These are phyloP conservation scores for Bruchidius siliquastri DNA, from an alignment of 2,888 invertebrate species.

Conservation along the genomic window DNA sequence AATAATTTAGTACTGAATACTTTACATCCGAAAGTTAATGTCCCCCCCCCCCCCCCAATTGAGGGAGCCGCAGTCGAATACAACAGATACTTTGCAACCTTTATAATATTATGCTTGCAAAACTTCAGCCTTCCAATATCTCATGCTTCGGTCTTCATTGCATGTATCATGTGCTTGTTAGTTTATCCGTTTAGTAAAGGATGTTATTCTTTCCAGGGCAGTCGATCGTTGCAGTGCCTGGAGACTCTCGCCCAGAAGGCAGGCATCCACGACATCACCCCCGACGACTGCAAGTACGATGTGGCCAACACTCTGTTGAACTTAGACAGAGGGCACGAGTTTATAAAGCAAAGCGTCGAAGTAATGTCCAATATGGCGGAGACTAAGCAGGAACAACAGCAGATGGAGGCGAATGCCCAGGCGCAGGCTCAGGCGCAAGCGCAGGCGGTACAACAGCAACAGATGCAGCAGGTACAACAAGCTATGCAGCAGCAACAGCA, in stretches of 20 bases:
- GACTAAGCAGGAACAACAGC: constrained; percentile 38
- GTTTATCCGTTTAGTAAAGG: too few species aligned
- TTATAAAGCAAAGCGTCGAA: constrained; percentile 30
- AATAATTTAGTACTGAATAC: too few species aligned
- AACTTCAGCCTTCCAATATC: too few species aligned
- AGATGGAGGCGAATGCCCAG: constrained; percentile 42
- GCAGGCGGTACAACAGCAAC: constrained; percentile 50
- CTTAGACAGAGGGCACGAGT: constrained; percentile 54
- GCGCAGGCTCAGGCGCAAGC: constrained; percentile 34
- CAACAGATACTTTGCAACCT: too few species aligned
- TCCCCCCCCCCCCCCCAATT: too few species aligned
- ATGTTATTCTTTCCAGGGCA: constrained; percentile 19
- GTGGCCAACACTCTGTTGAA: constrained; percentile 61
- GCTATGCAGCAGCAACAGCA: constrained; percentile 57
- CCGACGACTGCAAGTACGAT: constrained; percentile 68
- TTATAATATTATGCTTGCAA: too few species aligned
- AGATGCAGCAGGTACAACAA: constrained; percentile 49
- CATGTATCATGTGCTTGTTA: too few species aligned
- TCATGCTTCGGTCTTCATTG: too few species aligned
- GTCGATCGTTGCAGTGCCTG: constrained; percentile 60
- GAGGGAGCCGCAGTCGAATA: too few species aligned
- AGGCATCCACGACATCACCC: constrained; percentile 58
- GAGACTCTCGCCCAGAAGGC: constrained; percentile 71
- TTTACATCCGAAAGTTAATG: too few species aligned
- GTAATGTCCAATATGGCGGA: constrained; percentile 39